Percentiles rank a stretch among this genome's conserved stretches.
These are phyloP conservation scores for Stomatorhinus ivindoensis DNA, from an alignment of 2,113 vertebrate genomes.

Conservation along the genomic window DNA sequence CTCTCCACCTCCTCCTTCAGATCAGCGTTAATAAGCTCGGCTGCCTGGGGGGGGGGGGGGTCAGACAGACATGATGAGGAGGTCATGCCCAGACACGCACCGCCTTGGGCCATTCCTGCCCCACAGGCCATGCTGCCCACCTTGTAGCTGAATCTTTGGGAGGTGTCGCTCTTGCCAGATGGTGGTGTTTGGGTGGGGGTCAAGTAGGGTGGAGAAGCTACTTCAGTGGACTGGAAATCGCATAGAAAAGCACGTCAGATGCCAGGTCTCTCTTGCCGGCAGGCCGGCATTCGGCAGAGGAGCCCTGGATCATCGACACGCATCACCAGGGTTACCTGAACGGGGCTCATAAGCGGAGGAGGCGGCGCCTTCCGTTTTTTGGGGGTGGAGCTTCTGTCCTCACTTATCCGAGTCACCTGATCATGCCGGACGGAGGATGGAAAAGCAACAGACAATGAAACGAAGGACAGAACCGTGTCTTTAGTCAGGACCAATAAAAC, in stretches of 20 bases:
- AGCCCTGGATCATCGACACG: background rate
- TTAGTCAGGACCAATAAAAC: background rate
- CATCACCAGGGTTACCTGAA: slow-evolving; percentile 76
- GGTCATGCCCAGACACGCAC: background rate
- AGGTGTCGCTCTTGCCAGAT: slow-evolving; percentile 47
- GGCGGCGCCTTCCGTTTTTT: slow-evolving; percentile 99
- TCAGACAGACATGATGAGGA: background rate
- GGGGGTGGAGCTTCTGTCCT: slow-evolving; percentile 95
- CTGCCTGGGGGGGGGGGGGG: slow-evolving; percentile 45
- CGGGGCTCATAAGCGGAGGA: slow-evolving; percentile 83
- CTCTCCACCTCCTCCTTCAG: slow-evolving; percentile 55
- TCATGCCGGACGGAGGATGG: slow-evolving; percentile 72
- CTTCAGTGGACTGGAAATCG: background rate
- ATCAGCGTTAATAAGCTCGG: slow-evolving; percentile 40
- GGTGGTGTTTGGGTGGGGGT: slow-evolving; percentile 39
- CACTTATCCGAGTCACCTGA: slow-evolving; percentile 89
- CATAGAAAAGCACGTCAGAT: background rate
- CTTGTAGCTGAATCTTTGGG: slow-evolving; percentile 51
- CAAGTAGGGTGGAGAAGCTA: slow-evolving; percentile 43
- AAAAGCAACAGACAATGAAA: slow-evolving; percentile 8
- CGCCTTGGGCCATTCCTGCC: too few relatives aligned
- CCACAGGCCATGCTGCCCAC: slow-evolving; percentile 42
- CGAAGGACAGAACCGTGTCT: background rate
- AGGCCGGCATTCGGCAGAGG: background rate
- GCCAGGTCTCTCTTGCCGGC: background rate